Conservation (phyloP, 2,113 vertebrate genomes). For the Thermophis baileyi region DNA sequence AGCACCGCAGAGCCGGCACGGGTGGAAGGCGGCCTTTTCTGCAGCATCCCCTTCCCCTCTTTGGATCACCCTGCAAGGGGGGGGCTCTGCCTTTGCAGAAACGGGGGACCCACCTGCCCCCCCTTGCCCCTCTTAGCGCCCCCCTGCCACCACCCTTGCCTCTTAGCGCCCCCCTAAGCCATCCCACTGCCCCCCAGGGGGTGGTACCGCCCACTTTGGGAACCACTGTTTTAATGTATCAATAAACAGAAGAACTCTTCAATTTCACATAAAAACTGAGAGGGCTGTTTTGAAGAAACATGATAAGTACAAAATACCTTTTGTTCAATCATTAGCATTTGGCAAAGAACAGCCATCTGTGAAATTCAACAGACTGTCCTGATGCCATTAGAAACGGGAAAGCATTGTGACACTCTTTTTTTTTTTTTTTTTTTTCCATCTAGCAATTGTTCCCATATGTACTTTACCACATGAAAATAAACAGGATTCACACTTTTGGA, state of each 20-base stretch:
- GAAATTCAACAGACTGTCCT: not conserved
- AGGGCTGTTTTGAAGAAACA: not conserved
- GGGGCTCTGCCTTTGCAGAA: no score
- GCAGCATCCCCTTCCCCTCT: no score
- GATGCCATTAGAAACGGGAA: not conserved
- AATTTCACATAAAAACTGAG: not conserved
- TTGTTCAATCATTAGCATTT: conserved; percentile 6
- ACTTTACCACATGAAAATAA: conserved; percentile 45
- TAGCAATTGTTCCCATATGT: conserved; percentile 20
- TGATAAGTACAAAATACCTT: not conserved
- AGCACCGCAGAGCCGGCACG: no score
- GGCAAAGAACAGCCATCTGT: conserved; percentile 23
- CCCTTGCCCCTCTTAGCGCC: no score
- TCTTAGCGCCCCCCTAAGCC: no score
- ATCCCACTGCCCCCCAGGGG: no score
- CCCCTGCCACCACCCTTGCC: no score
- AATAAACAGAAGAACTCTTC: not conserved
- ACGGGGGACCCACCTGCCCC: no score
- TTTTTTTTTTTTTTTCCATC: conserved; percentile 23
- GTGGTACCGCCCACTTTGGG: no score
- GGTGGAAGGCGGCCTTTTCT: no score
- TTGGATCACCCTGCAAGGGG: no score
- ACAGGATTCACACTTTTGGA: conserved; percentile 51
- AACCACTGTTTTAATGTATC: not conserved
- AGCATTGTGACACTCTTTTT: not conserved